Base-by-base conservation (phyloP, 2,888 invertebrate species). In the Bruchidius siliquastri region DNA sequence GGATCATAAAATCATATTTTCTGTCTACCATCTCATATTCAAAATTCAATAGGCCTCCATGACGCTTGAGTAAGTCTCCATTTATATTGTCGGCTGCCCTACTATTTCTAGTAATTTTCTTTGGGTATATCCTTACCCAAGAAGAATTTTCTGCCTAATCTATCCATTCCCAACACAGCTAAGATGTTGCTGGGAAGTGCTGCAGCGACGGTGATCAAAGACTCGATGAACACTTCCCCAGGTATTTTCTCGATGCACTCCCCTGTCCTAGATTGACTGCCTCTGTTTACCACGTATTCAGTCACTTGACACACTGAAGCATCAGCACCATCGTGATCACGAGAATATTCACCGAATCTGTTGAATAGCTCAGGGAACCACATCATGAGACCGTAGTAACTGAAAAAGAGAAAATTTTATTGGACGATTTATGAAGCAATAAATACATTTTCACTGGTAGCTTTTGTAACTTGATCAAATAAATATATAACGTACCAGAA, bases 361-460 rank as follows among this genome's bases (percentile, higher is more conserved):
- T 94, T 95, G 88, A 97, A 97, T 84, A 97, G 90, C 87, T 97
- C 96, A 0, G 97, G 97, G 88, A 97, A 96, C 97, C 97, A 97
- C 95, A 97, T 96, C 95, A 96, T 96, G 73, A 97, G 88, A 68
- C 97, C 97, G 85, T 97, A 97, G 86, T 96, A 97, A 74, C 94
- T 93, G 86, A 13, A 86, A 81, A 71, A 72, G 73, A 77, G 32
- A 22, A 68, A 21, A 10, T 6, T 67, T 67, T 4, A 26, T n/a
- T n/a, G n/a, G n/a, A n/a, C n/a, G n/a, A n/a, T n/a, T n/a, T n/a
- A n/a, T n/a, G n/a, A 26, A 26, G 2, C 26, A 26, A 26, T 26
- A 26, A n/a, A n/a, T n/a, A n/a, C n/a, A n/a, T n/a, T n/a, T n/a
- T n/a, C n/a, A n/a, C n/a, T n/a, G n/a, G n/a, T n/a, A n/a, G n/a